These are phyloP conservation scores for Cydia splendana DNA, from an alignment of 1,140 invertebrate genomes.

Conservation along the genomic window DNA sequence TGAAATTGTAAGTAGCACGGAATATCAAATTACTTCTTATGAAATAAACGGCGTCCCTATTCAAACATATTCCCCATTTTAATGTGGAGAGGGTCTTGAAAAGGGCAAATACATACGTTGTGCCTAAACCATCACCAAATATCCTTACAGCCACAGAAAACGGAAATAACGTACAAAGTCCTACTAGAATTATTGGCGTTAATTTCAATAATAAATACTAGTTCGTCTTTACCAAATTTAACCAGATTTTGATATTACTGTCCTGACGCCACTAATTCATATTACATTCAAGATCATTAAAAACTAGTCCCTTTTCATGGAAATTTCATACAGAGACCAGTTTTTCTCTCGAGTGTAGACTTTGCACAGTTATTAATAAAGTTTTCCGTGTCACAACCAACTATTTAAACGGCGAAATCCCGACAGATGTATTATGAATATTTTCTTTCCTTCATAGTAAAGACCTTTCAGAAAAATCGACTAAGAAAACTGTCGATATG, in stretches of 20 bases:
- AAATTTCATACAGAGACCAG: too few relatives aligned
- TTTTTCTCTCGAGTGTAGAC: background rate
- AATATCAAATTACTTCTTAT: background rate
- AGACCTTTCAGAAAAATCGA: background rate
- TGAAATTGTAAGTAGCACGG: background rate
- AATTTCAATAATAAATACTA: too few relatives aligned
- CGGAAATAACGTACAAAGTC: background rate
- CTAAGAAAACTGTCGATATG: background rate
- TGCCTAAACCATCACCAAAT: too few relatives aligned
- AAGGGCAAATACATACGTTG: background rate
- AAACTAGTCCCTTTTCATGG: too few relatives aligned
- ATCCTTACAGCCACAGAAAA: too few relatives aligned
- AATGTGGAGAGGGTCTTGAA: background rate
- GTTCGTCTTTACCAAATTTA: too few relatives aligned
- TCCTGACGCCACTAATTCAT: too few relatives aligned
- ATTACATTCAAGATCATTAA: too few relatives aligned
- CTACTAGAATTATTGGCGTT: too few relatives aligned
- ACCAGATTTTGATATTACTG: too few relatives aligned
- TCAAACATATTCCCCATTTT: background rate
- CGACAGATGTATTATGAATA: background rate
- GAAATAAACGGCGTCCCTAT: background rate
- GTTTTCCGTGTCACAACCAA: background rate
- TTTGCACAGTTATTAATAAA: background rate
- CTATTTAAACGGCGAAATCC: background rate
- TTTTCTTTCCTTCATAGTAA: background rate